Evolutionary conservation across 1,140 invertebrate genomes (phyloP).

Genomic region (Neelides sp.): DNA sequence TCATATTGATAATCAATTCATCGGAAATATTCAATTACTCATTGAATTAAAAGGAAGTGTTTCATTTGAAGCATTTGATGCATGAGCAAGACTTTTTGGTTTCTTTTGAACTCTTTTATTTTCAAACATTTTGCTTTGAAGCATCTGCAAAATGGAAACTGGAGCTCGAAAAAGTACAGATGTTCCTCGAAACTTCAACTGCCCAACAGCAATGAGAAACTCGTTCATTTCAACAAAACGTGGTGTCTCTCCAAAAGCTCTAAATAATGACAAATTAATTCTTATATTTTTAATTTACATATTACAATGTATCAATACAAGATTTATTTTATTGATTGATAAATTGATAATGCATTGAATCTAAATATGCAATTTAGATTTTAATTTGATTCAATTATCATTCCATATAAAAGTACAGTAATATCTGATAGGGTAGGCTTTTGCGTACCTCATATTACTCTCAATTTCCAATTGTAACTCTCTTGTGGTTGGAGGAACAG

Average conservation of each 20-base stretch:
- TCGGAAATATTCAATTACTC: too few relatives aligned
- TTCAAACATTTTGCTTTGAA: neutral
- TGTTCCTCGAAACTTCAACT: conserved; percentile 45
- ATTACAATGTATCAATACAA: neutral
- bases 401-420: too few relatives aligned
- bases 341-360: neutral
- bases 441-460: too few relatives aligned
- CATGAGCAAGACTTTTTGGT: too few relatives aligned
- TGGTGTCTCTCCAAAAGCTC: conserved; percentile 37
- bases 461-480: conserved; percentile 36
- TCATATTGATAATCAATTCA: too few relatives aligned
- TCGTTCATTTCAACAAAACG: conserved; percentile 37
- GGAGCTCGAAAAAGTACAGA: conserved; percentile 40
- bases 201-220: conserved; percentile 42
- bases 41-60: too few relatives aligned
- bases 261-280: conserved; percentile 23
- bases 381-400: too few relatives aligned
- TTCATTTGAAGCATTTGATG: too few relatives aligned
- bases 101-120: too few relatives aligned
- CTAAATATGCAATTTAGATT: conserved; percentile 33
- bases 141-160: conserved; percentile 15
- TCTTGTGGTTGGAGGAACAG: conserved; percentile 34
- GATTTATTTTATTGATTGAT: neutral
- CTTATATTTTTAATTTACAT: neutral
- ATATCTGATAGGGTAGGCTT: too few relatives aligned